Evolutionary conservation across 2,797 vertebrate species (phyloP).

Genomic region (Clarias fuscus): DNA sequence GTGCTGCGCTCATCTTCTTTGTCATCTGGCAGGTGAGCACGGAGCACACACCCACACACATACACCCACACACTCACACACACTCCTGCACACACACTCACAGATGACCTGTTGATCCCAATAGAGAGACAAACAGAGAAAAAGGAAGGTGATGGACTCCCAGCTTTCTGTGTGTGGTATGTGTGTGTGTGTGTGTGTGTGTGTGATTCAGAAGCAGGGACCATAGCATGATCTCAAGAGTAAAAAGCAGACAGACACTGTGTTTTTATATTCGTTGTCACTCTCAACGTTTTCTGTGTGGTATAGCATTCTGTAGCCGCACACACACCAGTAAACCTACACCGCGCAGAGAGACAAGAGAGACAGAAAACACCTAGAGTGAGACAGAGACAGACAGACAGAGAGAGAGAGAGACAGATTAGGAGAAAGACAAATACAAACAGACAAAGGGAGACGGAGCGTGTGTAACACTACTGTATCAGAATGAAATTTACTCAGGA

Average conservation of each 20-base stretch:
- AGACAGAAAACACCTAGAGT: not conserved
- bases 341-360: not conserved
- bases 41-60: constrained; percentile 52
- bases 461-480: not conserved
- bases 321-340: not conserved
- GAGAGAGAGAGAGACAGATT: not conserved
- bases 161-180: constrained; percentile 10
- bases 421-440: constrained; percentile 56
- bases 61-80: not conserved
- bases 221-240: not conserved
- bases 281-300: no score
- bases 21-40: constrained; percentile 83
- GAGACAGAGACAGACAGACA: not conserved
- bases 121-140: not conserved
- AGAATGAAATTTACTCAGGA: constrained; percentile 1
- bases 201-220: constrained; percentile 42
- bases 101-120: constrained; percentile 43
- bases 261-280: not conserved
- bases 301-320: not conserved
- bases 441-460: constrained; percentile 27
- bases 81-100: constrained; percentile 38
- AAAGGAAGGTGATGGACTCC: constrained; percentile 60
- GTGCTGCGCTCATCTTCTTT: constrained; percentile 90
- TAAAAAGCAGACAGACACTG: not conserved
- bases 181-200: not conserved